A percentile compares a stretch with the other conserved stretches of the same genome.
These are phyloP conservation scores for Agrilus cyanescens DNA, from an alignment of 2,888 invertebrate species.

Conservation along the genomic window DNA sequence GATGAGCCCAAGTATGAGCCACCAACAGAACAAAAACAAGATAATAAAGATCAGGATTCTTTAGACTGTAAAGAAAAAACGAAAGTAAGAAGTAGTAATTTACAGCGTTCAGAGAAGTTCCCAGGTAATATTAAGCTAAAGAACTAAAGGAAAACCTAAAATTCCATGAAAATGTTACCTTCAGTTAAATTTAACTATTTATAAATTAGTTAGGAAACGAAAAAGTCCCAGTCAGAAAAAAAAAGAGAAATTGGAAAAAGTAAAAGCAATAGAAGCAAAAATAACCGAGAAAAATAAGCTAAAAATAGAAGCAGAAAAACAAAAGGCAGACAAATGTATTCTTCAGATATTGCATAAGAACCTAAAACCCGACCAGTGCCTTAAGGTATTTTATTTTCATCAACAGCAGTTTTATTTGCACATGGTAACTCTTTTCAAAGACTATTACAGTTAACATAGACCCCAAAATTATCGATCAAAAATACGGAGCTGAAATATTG, in stretches of 20 bases:
- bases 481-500: slow-evolving; percentile 24
- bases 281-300: slow-evolving; percentile 11
- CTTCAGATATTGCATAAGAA: slow-evolving; percentile 17
- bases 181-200: no score
- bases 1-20: no score
- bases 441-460: slow-evolving; percentile 27
- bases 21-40: no score
- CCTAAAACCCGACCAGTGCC: slow-evolving; percentile 25
- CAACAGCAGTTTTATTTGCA: slow-evolving; percentile 3
- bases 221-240: slow-evolving; percentile 4
- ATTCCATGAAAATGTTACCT: no score
- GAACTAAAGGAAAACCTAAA: no score
- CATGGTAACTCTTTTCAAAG: slow-evolving; percentile 17
- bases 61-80: no score
- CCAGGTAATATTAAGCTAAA: no score
- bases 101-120: no score
- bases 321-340: slow-evolving; percentile 15
- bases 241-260: slow-evolving; percentile 9
- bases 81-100: no score
- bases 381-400: slow-evolving; percentile 19
- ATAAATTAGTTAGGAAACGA: no score
- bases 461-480: slow-evolving; percentile 19
- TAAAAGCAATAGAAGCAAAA: slow-evolving; percentile 12
- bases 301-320: slow-evolving; percentile 14
- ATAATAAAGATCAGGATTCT: no score